phyloP scores from a whole-genome alignment of 2,888 invertebrate genomes.

The Entomobrya multifasciata region DNA sequence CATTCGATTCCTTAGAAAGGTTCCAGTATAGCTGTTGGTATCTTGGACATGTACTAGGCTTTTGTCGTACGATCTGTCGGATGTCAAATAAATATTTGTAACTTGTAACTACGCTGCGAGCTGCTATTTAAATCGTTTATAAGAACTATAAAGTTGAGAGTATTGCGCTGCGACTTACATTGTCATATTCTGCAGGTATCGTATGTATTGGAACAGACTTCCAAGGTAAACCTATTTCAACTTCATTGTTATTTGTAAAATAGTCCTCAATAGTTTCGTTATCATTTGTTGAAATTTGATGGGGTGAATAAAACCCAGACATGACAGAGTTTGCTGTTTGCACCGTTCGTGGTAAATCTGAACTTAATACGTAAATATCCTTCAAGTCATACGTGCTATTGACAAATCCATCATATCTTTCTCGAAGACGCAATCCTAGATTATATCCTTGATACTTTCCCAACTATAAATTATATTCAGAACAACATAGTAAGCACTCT shows the following conservation, averaged over 20 bases:
- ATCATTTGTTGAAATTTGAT: slow-evolving; percentile 80
- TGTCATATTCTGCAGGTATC: slow-evolving; percentile 86
- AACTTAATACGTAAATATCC: slow-evolving; percentile 84
- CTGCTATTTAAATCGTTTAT: too few species aligned
- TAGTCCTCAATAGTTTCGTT: slow-evolving; percentile 25
- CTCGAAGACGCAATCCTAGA: slow-evolving; percentile 87
- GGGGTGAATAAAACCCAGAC: slow-evolving; percentile 88
- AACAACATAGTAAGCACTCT: too few species aligned
- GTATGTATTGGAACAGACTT: slow-evolving; percentile 80
- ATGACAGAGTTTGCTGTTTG: slow-evolving; percentile 92
- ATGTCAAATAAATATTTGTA: too few species aligned
- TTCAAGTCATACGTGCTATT: slow-evolving; percentile 80
- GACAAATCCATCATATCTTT: slow-evolving; percentile 85
- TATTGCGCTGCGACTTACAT: too few species aligned
- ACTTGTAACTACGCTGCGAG: too few species aligned
- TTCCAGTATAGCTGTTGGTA: slow-evolving; percentile 84
- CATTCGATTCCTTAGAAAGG: slow-evolving; percentile 82
- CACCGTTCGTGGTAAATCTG: slow-evolving; percentile 90
- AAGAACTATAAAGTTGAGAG: too few species aligned
- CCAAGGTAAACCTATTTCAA: slow-evolving; percentile 80
- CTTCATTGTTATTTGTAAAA: slow-evolving; percentile 64
- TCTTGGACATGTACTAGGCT: slow-evolving; percentile 87
- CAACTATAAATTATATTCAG: slow-evolving; percentile 77
- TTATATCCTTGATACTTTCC: slow-evolving; percentile 83
- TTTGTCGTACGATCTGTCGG: slow-evolving; percentile 43